Evolutionary conservation across 92 coral and sea anemone species (phyloP), one percentile per base, ranked within the genome.

Genomic region (Scolanthus callimorphus): DNA sequence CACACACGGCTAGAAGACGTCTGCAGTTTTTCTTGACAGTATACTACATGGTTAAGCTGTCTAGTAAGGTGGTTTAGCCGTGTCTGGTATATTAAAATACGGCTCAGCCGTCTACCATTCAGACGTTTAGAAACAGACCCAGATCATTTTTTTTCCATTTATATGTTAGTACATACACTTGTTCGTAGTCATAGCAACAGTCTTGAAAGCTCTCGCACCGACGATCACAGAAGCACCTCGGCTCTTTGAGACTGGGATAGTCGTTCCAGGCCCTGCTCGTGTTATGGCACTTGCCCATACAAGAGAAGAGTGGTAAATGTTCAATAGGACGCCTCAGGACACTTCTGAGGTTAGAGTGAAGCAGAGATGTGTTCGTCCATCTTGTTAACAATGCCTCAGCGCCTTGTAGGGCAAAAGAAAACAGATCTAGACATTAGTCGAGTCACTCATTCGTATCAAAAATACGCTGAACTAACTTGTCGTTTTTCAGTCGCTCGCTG

Each of bases 161-260:
- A n/a, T n/a, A 1, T 11, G 0, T 31, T 2, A 11, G 9, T 19
- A 51, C 82, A 49, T 29, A 77, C 83, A 61, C 20, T 39, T 39
- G 19, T 46, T 72, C 30, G 58, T 45, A 72, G 44, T 71, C 74
- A 34, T 17, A 72, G 43, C 80, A 72, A 25, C 80, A 59, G 64
- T 79, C 79, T 11, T 50, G 29, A 17, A 64, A 57, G 2, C 28
- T 26, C 3, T 30, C 58, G 26, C 77, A 81, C 2, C 39, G 31
- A 25, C 39, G 21, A 31, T 81, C 76, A 39, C 79, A 79, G 51
- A 47, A 74, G 15, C 72, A 67, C 39, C n/a, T 53, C 0, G 72
- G 65, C 51, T 34, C 54, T 10, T 43, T 31, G 0, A 21, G n/a
- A n/a, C n/a, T n/a, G n/a, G n/a, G n/a, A n/a, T n/a, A n/a, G 41